phyloP scores from a whole-genome alignment of 2,888 invertebrate genomes.

The Neria commutata region DNA sequence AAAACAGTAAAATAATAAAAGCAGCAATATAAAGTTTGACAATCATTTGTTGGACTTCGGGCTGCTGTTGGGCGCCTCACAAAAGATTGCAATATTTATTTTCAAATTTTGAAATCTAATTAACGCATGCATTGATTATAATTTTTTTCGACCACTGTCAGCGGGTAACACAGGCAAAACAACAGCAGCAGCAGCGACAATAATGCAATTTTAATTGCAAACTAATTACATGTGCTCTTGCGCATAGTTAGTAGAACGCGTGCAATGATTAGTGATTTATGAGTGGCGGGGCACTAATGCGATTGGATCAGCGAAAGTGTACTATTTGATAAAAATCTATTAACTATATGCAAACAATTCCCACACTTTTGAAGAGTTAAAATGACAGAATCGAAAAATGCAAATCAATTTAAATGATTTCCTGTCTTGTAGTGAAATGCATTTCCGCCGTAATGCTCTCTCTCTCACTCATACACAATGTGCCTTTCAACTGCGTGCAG shows the following conservation, averaged over 20 bases:
- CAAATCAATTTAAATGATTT: background rate
- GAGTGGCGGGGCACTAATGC: background rate
- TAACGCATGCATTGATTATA: background rate
- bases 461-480: no score
- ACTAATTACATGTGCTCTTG: conserved; percentile 25
- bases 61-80: no score
- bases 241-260: conserved; percentile 16
- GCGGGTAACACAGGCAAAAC: background rate
- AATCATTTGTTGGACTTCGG: no score
- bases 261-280: conserved; percentile 11
- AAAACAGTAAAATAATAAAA: no score
- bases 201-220: conserved; percentile 27
- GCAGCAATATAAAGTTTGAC: no score
- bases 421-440: background rate
- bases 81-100: background rate
- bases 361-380: no score
- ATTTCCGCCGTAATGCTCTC: no score
- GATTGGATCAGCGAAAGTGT: background rate
- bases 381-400: background rate
- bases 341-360: no score
- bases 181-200: background rate
- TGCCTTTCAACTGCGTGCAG: no score
- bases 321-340: no score
- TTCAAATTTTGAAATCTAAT: background rate
- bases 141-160: background rate